Evolutionary conservation across 2,888 invertebrate species (phyloP).

Genomic region (Dascillus cervinus): DNA sequence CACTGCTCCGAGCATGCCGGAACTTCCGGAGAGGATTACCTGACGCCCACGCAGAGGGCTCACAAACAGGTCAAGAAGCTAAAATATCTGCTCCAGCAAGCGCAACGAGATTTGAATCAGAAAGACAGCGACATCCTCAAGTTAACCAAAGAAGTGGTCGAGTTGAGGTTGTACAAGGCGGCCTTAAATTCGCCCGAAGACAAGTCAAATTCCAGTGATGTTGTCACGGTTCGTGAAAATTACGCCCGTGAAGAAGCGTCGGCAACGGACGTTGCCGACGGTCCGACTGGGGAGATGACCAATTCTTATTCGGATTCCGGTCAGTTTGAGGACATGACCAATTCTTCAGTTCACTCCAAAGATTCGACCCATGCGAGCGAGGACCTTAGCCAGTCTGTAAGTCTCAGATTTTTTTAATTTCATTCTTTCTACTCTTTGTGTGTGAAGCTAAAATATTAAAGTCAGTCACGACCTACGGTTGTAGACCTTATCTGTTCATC

Average conservation of each 20-base stretch:
- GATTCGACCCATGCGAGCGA: slow-evolving; percentile 51
- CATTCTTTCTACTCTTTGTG: too few species aligned
- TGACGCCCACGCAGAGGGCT: slow-evolving; percentile 82
- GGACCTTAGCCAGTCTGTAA: slow-evolving; percentile 23
- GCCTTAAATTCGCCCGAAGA: slow-evolving; percentile 73
- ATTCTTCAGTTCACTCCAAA: slow-evolving; percentile 69
- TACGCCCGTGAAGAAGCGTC: slow-evolving; percentile 35
- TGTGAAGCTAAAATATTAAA: too few species aligned
- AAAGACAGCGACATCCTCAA: slow-evolving; percentile 76
- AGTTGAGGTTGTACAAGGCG: slow-evolving; percentile 71
- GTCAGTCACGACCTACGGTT: too few species aligned
- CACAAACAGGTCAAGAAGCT: slow-evolving; percentile 72
- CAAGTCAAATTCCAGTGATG: slow-evolving; percentile 52
- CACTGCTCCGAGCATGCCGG: slow-evolving; percentile 77
- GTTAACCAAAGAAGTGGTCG: slow-evolving; percentile 59
- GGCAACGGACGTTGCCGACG: slow-evolving; percentile 21
- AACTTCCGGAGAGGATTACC: slow-evolving; percentile 71
- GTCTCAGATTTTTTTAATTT: slow-evolving; percentile 4
- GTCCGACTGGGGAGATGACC: slow-evolving; percentile 51
- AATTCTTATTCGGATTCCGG: slow-evolving; percentile 80
- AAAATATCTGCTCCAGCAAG: slow-evolving; percentile 62
- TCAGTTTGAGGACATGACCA: slow-evolving; percentile 74
- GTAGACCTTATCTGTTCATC: too few species aligned
- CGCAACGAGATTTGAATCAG: slow-evolving; percentile 68
- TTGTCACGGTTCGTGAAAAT: slow-evolving; percentile 64